Evolutionary conservation across 2,888 invertebrate genomes (phyloP).

Genomic region (Agrotis puta): DNA sequence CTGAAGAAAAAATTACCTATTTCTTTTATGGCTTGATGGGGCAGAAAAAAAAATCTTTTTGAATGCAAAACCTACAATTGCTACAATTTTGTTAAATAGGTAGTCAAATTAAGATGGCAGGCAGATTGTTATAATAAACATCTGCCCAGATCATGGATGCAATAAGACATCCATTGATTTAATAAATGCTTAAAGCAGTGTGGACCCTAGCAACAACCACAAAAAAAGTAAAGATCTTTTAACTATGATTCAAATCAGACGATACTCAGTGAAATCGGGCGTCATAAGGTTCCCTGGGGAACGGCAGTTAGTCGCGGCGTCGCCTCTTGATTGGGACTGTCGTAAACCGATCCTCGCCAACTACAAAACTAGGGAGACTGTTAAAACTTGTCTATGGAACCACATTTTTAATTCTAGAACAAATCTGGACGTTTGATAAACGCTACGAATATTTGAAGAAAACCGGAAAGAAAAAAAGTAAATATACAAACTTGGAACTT

Average conservation of each 20-base stretch:
- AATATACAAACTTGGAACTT: not conserved
- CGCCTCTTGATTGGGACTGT: conserved; percentile 89
- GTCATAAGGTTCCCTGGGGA: conserved; percentile 75
- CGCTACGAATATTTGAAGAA: not conserved
- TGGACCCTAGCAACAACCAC: not conserved
- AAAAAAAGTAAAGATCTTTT: not conserved
- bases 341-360: conserved; percentile 86
- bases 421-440: not conserved
- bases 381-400: conserved; percentile 39
- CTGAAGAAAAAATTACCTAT: not conserved
- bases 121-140: not conserved
- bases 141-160: not conserved
- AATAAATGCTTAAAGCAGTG: no score
- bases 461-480: not conserved
- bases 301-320: conserved; percentile 86
- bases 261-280: conserved; percentile 64
- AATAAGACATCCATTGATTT: not conserved
- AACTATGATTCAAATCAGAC: conserved; percentile 31
- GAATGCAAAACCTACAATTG: no score
- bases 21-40: not conserved
- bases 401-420: conserved; percentile 30
- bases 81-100: no score
- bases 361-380: conserved; percentile 68
- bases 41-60: not conserved
- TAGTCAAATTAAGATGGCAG: not conserved